These are phyloP conservation scores for Poecilobothrus nobilitatus DNA, from an alignment of 2,888 invertebrate genomes.

Conservation along the genomic window DNA sequence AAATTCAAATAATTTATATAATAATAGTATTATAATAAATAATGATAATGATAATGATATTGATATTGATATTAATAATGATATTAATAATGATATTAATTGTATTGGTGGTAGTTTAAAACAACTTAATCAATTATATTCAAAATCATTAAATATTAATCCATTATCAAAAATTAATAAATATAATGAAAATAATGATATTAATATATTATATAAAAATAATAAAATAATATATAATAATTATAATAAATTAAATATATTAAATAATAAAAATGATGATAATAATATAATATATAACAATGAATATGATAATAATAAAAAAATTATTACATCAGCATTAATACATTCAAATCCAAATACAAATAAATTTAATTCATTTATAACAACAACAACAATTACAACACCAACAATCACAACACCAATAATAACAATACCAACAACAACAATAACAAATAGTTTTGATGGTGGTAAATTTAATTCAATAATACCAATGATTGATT, in stretches of 20 bases:
- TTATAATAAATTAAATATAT: no score
- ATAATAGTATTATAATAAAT: no score
- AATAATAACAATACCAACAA: not conserved
- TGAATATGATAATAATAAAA: not conserved
- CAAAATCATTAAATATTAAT: not conserved
- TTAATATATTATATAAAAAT: not conserved
- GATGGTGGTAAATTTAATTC: constrained; percentile 9
- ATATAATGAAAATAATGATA: not conserved
- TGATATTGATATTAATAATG: not conserved
- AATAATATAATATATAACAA: not conserved
- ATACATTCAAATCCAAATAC: constrained; percentile 4
- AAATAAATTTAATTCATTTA: not conserved
- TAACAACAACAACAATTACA: not conserved
- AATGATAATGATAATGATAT: not conserved
- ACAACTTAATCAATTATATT: not conserved
- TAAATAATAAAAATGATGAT: not conserved
- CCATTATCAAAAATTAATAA: not conserved
- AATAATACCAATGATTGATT: constrained; percentile 1
- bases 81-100: not conserved
- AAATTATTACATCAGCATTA: constrained; percentile 7
- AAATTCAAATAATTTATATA: not conserved
- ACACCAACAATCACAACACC: not conserved
- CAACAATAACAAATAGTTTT: not conserved
- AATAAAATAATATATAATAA: no score
- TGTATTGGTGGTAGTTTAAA: not conserved